These are phyloP conservation scores for Mactra quadrangularis DNA, from an alignment of 1,140 invertebrate species.

Conservation along the genomic window DNA sequence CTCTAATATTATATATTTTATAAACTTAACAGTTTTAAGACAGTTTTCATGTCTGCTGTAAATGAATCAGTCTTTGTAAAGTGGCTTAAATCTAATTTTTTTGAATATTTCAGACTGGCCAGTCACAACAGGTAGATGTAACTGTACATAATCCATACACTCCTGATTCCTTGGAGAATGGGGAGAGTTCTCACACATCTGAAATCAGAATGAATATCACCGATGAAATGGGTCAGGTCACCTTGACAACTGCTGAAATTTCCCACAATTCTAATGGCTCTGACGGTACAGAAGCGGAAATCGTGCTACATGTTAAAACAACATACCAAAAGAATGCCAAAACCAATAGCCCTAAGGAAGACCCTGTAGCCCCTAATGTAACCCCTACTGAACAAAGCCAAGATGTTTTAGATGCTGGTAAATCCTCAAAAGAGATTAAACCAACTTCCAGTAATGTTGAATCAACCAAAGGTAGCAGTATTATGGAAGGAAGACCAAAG, in stretches of 20 bases:
- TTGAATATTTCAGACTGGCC: conserved; percentile 19
- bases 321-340: conserved; percentile 31
- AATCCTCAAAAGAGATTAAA: conserved; percentile 33
- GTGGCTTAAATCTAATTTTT: too few relatives aligned
- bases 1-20: too few relatives aligned
- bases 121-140: conserved; percentile 39
- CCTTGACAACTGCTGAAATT: conserved; percentile 43
- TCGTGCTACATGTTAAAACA: conserved; percentile 51
- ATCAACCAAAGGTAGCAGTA: not conserved
- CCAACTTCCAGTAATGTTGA: conserved; percentile 37
- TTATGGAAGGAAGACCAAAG: conserved; percentile 1
- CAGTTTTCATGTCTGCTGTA: too few relatives aligned
- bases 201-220: conserved; percentile 46
- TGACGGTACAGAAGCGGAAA: conserved; percentile 43
- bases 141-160: conserved; percentile 48
- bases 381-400: not conserved
- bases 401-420: conserved; percentile 26
- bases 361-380: not conserved
- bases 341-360: not conserved
- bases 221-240: conserved; percentile 32
- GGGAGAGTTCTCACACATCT: not conserved
- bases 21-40: too few relatives aligned
- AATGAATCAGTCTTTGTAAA: too few relatives aligned
- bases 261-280: conserved; percentile 27
- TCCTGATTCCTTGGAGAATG: not conserved